Evolutionary conservation across 1,140 invertebrate genomes (phyloP), one percentile per base, ranked within the genome.

Genomic region (Vanessa atalanta): DNA sequence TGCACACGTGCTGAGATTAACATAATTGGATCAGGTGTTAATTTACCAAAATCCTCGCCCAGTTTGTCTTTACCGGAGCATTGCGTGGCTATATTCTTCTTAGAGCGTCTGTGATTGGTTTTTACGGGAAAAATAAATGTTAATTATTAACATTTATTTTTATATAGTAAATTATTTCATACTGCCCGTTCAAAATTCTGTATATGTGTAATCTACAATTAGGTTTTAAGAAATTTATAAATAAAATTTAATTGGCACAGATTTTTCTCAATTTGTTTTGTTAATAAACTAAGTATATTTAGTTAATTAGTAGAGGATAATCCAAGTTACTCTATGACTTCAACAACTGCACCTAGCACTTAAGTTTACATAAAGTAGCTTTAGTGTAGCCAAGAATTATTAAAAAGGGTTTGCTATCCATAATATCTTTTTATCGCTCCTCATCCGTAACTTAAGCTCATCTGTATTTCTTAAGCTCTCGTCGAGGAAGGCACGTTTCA

Each of bases 401-500:
- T 15, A 61, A 61, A 37, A 61, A 31, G 26, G 31, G 57, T 61
- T 15, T 47, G 57, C 65, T 26, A 47, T 51, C 31, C 48, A 55
- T 68, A 53, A 50, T 63, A 68, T 75, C 70, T 75, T 65, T 70
- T 61, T 75, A 69, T 63, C 67, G 43, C 31, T 51, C 20, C 61
- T 64, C 66, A 68, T 68, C 66, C 68, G 68, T 66, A 76, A 72
- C 65, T 60, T 72, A 78, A 72, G 76, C 73, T 75, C 76, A 78
- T 78, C 72, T 61, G 73, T 65, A 75, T 70, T 70, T 75, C 68
- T 75, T 75, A 66, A 70, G 73, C 57, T 75, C 55, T 75, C 68
- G 70, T 76, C 73, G 73, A 72, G 14, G 70, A 64, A 75, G 69
- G 73, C 86, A 88, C 87, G 85, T 87, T 78, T 83, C 81, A 84